Percentiles rank a stretch among this genome's conserved stretches.
Conservation (phyloP, 1,140 invertebrate species). For the Phenacoccus solenopsis region DNA sequence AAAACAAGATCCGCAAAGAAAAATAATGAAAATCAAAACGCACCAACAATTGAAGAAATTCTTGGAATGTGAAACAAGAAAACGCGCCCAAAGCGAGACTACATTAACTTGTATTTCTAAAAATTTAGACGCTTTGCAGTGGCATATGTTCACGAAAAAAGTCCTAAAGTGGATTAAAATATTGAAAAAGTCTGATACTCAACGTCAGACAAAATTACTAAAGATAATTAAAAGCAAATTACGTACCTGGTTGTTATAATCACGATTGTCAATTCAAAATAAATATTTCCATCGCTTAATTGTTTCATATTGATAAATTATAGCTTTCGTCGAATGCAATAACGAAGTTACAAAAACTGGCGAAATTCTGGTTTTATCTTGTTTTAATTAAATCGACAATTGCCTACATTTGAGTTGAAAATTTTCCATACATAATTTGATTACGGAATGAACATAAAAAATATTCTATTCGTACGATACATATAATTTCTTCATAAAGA, state of each 20-base stretch:
- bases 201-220: background rate
- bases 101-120: background rate
- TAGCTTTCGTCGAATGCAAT: too few relatives aligned
- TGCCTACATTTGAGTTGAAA: too few relatives aligned
- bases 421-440: too few relatives aligned
- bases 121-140: background rate
- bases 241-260: background rate
- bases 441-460: too few relatives aligned
- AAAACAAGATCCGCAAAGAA: background rate
- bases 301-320: too few relatives aligned
- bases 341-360: too few relatives aligned
- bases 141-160: background rate
- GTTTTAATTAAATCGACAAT: too few relatives aligned
- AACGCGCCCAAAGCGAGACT: background rate
- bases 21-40: background rate
- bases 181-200: background rate
- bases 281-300: too few relatives aligned
- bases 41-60: background rate
- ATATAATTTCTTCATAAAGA: too few relatives aligned
- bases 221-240: background rate
- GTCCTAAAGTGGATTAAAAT: background rate
- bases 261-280: too few relatives aligned
- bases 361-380: too few relatives aligned
- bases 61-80: background rate
- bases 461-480: too few relatives aligned